Conservation (phyloP, 2,797 vertebrate species). For the Neopelma chrysocephalum region DNA sequence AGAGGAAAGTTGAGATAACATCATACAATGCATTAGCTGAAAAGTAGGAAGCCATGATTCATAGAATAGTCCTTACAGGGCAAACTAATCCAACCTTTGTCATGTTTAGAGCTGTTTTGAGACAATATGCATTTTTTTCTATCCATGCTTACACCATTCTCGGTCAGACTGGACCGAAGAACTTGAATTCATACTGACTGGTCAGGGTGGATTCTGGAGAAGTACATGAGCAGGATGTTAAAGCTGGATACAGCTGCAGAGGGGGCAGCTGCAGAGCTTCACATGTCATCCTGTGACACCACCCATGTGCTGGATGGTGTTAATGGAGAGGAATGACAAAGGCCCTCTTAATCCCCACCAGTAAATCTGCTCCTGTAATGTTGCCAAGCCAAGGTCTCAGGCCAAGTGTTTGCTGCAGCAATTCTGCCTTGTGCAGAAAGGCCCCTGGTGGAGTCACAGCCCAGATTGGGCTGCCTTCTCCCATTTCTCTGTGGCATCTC, state of each 20-base stretch:
- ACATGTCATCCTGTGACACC: neutral
- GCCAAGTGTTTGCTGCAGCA: neutral
- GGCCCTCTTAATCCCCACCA: neutral
- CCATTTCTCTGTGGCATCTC: neutral
- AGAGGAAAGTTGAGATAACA: neutral
- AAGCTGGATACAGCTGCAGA: neutral
- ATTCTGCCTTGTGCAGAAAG: neutral
- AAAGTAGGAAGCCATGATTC: neutral
- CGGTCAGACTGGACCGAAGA: neutral
- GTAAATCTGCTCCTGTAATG: neutral
- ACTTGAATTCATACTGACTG: neutral
- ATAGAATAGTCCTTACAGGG: neutral
- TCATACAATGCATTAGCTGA: neutral
- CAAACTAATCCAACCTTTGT: neutral
- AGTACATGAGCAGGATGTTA: neutral
- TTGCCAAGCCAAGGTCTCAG: neutral
- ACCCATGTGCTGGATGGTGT: neutral
- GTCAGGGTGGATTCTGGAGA: neutral
- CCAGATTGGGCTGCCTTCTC: neutral
- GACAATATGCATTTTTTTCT: neutral
- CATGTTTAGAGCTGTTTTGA: neutral
- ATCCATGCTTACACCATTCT: neutral
- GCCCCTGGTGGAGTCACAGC: neutral
- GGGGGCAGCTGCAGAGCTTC: neutral
- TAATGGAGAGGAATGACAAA: slow-evolving; percentile 39